phyloP scores from a whole-genome alignment of 2,888 invertebrate genomes.

The Lasioglossum zephyrum region DNA sequence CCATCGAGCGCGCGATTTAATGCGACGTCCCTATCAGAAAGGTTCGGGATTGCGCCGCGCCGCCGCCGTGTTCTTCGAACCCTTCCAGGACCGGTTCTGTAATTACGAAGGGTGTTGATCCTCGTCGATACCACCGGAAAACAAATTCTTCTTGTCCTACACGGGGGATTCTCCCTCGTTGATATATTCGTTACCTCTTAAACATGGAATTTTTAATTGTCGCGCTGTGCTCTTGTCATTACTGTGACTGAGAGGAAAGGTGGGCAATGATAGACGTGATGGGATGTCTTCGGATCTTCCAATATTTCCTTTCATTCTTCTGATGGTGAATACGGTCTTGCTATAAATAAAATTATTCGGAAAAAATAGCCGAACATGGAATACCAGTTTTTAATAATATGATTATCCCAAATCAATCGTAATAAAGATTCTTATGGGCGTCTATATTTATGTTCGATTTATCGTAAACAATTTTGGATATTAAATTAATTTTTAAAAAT shows the following conservation, averaged over 20 bases:
- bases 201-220: slow-evolving; percentile 3
- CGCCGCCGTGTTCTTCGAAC: slow-evolving; percentile 25
- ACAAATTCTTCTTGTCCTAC: slow-evolving; percentile 13
- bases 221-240: background rate
- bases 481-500: background rate
- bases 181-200: background rate
- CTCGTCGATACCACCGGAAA: background rate
- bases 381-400: background rate
- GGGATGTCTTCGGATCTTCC: background rate
- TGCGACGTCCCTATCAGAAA: slow-evolving; percentile 50
- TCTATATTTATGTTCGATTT: background rate
- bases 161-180: background rate
- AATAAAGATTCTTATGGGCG: background rate
- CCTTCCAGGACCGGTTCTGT: slow-evolving; percentile 15
- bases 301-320: background rate
- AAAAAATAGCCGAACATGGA: background rate
- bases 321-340: background rate
- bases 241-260: background rate
- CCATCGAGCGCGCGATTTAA: slow-evolving; percentile 57
- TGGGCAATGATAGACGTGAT: background rate
- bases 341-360: background rate
- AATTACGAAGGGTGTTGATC: slow-evolving; percentile 20
- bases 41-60: slow-evolving; percentile 29
- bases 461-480: background rate
- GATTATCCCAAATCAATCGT: too few species aligned